These are phyloP conservation scores for Porites evermanni DNA, from an alignment of 92 coral and sea anemone genomes.

Conservation along the genomic window DNA sequence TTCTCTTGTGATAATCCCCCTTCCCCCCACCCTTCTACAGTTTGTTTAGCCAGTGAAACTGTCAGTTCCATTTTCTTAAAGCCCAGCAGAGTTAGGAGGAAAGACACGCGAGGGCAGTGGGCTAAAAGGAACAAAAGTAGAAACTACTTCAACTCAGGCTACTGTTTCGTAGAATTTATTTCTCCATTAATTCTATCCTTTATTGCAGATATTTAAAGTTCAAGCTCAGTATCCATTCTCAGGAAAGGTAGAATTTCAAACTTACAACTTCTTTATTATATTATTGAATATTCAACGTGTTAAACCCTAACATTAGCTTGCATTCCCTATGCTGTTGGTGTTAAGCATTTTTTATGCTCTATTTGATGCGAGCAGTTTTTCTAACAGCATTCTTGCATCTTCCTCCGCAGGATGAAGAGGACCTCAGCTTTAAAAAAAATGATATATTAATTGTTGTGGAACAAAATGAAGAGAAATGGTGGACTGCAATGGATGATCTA, in stretches of 20 bases:
- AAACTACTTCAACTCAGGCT: too few relatives aligned
- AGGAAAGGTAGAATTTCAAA: slow-evolving; percentile 64
- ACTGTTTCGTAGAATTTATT: too few relatives aligned
- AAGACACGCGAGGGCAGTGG: too few relatives aligned
- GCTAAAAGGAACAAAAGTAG: too few relatives aligned
- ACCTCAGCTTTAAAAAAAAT: slow-evolving; percentile 88
- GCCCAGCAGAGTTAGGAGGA: too few relatives aligned
- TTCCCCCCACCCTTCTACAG: too few relatives aligned
- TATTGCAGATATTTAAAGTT: slow-evolving; percentile 56
- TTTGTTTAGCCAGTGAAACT: too few relatives aligned
- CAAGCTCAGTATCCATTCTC: slow-evolving; percentile 81
- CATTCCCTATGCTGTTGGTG: too few relatives aligned
- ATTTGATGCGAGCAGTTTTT: background rate
- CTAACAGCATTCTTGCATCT: background rate
- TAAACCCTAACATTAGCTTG: background rate
- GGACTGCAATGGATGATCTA: slow-evolving; percentile 81
- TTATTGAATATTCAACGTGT: background rate
- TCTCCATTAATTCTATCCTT: background rate
- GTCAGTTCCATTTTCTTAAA: too few relatives aligned
- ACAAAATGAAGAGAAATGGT: slow-evolving; percentile 93
- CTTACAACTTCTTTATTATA: background rate
- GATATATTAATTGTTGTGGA: slow-evolving; percentile 84
- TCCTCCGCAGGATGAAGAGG: slow-evolving; percentile 85
- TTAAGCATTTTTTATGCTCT: background rate
- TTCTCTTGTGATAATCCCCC: too few relatives aligned